Evolutionary conservation across 1,140 invertebrate genomes (phyloP), one percentile per base, ranked within the genome.

Genomic region (Lordiphosa collinella): DNA sequence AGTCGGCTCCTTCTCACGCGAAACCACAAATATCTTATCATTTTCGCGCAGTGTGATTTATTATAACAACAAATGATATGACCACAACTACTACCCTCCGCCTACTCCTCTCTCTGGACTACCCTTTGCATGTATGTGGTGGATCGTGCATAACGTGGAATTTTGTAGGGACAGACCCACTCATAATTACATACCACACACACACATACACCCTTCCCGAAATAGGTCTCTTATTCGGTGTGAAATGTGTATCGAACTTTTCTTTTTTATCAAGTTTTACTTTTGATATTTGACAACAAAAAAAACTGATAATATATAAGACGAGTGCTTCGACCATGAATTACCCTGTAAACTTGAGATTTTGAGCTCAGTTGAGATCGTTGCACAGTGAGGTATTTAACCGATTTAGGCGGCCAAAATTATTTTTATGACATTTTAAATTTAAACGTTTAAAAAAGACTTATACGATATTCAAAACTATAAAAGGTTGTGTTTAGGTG

Each of bases 11-110:
- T 68, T 43, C 48, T 38, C 46, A 56, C 32, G 13, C 46, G 46
- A 51, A 76, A 76, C 67, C 67, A 72, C 58, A 67, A 67, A 43
- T 62, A 61, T 55, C 53, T 65, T 70, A 58, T 54, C 37, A 60
- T 49, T 49, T 56, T 41, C 13, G n/a, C 1, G 41, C 9, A 7
- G 29, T 40, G 43, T 40, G 5, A 56, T 54, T 59, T 40, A 47
- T 35, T 32, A 22, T 31, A 44, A 46, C 40, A 68, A 51, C 35
- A 49, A 34, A 38, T 31, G 43, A 46, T 31, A 63, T 34, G 8
- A 34, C 10, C 12, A 22, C 34, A 31, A 44, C 14, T 14, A 10
- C 7, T 52, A 7, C n/a, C 11, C 11, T 11, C 16, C 12, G 11
- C 9, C 6, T 8, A 25, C 25, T 22, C 18, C 16, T 46, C 46